A percentile compares a stretch with the other conserved stretches of the same genome.
phyloP scores from a whole-genome alignment of 2,113 vertebrate species.

The Riparia riparia region DNA sequence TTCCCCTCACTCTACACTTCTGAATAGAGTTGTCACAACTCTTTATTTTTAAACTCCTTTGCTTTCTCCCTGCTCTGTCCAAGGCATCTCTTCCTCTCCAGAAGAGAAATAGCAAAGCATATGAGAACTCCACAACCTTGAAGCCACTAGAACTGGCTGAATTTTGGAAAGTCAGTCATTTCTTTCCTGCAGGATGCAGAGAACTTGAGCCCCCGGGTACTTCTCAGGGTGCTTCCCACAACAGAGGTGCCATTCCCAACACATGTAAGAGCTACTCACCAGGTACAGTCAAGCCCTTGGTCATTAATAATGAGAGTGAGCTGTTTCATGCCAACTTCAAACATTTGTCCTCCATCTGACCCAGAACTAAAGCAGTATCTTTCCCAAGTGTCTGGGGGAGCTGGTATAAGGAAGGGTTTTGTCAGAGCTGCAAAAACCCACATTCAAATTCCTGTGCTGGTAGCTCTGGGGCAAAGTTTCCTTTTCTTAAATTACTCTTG shows the following conservation, averaged over 20 bases:
- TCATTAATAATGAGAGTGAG: neutral
- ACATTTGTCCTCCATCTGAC: neutral
- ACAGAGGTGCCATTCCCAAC: neutral
- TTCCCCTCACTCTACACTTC: neutral
- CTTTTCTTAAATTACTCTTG: neutral
- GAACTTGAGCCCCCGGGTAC: neutral
- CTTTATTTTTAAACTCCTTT: neutral
- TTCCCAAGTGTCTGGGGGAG: neutral
- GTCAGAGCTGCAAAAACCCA: neutral
- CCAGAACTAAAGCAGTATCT: neutral
- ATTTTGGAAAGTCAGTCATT: neutral
- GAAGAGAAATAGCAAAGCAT: neutral
- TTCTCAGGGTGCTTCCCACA: neutral
- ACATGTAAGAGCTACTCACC: neutral
- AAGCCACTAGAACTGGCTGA: neutral
- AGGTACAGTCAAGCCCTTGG: neutral
- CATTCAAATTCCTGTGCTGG: neutral
- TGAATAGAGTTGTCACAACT: neutral
- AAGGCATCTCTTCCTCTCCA: neutral
- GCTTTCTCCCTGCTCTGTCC: neutral
- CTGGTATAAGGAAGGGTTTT: neutral
- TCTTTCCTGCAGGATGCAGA: neutral
- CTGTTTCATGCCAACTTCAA: neutral
- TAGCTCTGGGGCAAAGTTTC: neutral
- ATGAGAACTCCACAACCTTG: neutral